Conservation (phyloP, 23 tunicate species). For the Styela clava region DNA sequence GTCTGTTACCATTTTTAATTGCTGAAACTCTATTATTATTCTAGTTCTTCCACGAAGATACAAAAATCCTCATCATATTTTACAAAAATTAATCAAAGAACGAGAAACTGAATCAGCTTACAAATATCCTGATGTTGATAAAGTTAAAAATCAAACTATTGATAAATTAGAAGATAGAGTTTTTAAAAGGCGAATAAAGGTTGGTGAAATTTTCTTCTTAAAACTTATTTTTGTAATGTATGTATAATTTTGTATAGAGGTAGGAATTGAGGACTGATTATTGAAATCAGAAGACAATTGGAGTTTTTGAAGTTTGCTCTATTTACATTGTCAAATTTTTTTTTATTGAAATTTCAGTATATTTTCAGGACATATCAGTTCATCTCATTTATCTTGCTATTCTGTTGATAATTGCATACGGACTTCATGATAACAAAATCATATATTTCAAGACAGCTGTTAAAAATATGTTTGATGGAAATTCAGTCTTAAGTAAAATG, state of each 20-base stretch:
- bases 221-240: not conserved
- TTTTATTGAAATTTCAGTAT: too few species aligned
- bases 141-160: not conserved
- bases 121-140: slow-evolving; percentile 25
- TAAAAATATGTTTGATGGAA: slow-evolving; percentile 16
- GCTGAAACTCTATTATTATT: not conserved
- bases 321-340: too few species aligned
- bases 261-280: too few species aligned
- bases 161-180: slow-evolving; percentile 16
- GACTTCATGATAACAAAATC: slow-evolving; percentile 25
- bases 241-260: too few species aligned
- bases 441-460: slow-evolving; percentile 32
- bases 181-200: slow-evolving; percentile 20
- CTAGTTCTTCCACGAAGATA: not conserved
- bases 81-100: slow-evolving; percentile 4
- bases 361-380: slow-evolving; percentile 40
- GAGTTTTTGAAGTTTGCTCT: too few species aligned
- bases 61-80: not conserved
- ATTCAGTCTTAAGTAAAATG: not conserved
- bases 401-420: slow-evolving; percentile 28
- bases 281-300: not conserved
- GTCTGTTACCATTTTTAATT: not conserved
- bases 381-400: slow-evolving; percentile 43
- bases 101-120: slow-evolving; percentile 43
- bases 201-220: not conserved